Evolutionary conservation across 2,888 invertebrate species (phyloP).

Genomic region (Listrodromus nycthemerus): DNA sequence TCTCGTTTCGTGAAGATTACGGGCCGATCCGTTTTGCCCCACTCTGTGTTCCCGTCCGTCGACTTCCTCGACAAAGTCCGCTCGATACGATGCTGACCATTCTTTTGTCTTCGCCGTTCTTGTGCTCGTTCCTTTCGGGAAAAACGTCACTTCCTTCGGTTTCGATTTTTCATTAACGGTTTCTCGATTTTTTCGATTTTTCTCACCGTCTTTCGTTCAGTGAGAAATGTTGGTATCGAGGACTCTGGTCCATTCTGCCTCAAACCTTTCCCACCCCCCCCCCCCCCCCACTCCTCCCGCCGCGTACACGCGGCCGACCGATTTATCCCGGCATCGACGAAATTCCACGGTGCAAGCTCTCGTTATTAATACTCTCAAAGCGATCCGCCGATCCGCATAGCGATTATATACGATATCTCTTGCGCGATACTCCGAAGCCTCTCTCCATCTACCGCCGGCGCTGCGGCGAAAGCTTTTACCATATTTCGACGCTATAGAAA

Average conservation of each 20-base stretch:
- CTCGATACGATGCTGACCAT: background rate
- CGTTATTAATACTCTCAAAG: constrained; percentile 68
- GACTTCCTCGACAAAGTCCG: background rate
- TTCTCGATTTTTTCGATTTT: constrained; percentile 1
- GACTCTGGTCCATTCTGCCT: too few species aligned
- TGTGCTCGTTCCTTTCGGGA: constrained; percentile 14
- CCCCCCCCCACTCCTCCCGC: background rate
- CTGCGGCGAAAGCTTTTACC: constrained; percentile 52
- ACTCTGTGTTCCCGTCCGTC: background rate
- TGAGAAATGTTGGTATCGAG: constrained; percentile 25
- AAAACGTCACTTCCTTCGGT: constrained; percentile 29
- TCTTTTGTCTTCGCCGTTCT: background rate
- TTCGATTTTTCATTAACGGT: background rate
- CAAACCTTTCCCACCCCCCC: too few species aligned
- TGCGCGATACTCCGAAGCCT: constrained; percentile 41
- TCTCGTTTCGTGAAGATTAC: too few species aligned
- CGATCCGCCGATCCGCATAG: constrained; percentile 58
- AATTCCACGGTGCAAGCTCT: constrained; percentile 61
- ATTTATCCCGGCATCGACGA: constrained; percentile 38
- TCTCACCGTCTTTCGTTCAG: constrained; percentile 6
- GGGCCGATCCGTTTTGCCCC: too few species aligned
- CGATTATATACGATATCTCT: constrained; percentile 55
- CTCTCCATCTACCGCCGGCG: constrained; percentile 35
- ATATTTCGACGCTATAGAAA: constrained; percentile 30
- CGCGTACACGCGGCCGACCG: constrained; percentile 5